phyloP scores from a whole-genome alignment of 35 echinoderm and acorn worm species.

The Ptychodera flava region DNA sequence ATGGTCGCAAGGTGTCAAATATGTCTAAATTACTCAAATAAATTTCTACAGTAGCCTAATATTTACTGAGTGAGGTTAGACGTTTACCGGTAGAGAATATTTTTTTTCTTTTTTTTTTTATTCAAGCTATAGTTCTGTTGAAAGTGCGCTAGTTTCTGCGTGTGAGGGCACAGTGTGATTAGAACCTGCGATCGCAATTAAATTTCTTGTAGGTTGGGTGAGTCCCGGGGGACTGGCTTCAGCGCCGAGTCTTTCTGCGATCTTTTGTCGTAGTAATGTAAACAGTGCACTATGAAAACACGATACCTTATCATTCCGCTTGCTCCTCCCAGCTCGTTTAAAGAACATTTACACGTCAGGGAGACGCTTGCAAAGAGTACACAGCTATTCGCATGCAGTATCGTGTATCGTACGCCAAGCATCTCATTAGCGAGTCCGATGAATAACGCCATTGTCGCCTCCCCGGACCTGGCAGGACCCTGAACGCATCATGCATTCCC shows the following conservation, averaged over 20 bases:
- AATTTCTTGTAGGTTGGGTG: no score
- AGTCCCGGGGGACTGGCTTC: no score
- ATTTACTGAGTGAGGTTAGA: no score
- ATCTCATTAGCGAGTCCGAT: neutral
- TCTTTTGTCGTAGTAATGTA: neutral
- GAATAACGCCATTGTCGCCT: neutral
- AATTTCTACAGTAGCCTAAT: no score
- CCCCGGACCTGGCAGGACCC: neutral
- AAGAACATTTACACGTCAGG: neutral
- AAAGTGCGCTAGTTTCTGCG: no score
- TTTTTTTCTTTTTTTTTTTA: no score
- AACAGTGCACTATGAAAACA: neutral
- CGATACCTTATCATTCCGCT: neutral
- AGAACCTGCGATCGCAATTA: no score
- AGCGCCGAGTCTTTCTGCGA: no score
- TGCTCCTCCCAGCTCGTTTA: neutral
- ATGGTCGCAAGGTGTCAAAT: neutral
- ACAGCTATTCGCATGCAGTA: neutral
- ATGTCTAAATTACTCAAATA: neutral
- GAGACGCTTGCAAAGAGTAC: neutral
- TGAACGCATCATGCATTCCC: neutral
- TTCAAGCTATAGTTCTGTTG: no score
- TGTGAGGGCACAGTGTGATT: no score
- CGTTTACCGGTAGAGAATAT: no score
- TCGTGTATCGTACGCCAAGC: neutral